phyloP scores from a whole-genome alignment of 2,888 invertebrate genomes.

The Lamellibrachia satsuma region DNA sequence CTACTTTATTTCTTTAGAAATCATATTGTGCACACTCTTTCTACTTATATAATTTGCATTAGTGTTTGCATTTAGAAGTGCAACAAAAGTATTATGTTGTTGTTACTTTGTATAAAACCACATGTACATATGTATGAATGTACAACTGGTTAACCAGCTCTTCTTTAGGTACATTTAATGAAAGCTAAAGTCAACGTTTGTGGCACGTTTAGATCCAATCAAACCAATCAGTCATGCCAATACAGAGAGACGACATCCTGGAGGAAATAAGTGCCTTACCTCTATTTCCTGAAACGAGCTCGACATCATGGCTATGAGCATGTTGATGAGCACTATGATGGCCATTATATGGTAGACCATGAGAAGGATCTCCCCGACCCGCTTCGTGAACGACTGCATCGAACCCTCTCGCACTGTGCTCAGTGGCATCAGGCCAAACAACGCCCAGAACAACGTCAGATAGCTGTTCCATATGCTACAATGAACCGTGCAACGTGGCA shows the following conservation, averaged over 20 bases:
- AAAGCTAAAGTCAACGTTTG: too few relatives aligned
- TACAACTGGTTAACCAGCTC: too few relatives aligned
- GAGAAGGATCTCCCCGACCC: conserved; percentile 65
- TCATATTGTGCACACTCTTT: too few relatives aligned
- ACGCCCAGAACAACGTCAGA: conserved; percentile 66
- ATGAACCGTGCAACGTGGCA: background rate
- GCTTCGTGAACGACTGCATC: conserved; percentile 64
- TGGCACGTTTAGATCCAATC: too few relatives aligned
- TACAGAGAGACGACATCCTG: background rate
- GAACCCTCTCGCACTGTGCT: conserved; percentile 60
- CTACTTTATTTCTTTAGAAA: too few relatives aligned
- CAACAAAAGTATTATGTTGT: too few relatives aligned
- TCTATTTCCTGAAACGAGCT: conserved; percentile 68
- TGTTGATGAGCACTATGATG: conserved; percentile 68
- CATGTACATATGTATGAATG: too few relatives aligned
- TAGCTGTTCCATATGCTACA: conserved; percentile 66
- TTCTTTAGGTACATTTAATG: background rate
- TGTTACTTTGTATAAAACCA: too few relatives aligned
- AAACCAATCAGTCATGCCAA: too few relatives aligned
- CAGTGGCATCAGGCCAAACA: conserved; percentile 66
- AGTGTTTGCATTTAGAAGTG: too few relatives aligned
- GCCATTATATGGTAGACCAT: conserved; percentile 68
- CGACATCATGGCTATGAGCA: conserved; percentile 69
- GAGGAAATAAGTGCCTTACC: conserved; percentile 50
- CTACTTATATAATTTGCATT: too few relatives aligned